A percentile compares a stretch with the other conserved stretches of the same genome.
These are phyloP conservation scores for Trichogramma pretiosum DNA, from an alignment of 1,140 invertebrate species.

Conservation along the genomic window DNA sequence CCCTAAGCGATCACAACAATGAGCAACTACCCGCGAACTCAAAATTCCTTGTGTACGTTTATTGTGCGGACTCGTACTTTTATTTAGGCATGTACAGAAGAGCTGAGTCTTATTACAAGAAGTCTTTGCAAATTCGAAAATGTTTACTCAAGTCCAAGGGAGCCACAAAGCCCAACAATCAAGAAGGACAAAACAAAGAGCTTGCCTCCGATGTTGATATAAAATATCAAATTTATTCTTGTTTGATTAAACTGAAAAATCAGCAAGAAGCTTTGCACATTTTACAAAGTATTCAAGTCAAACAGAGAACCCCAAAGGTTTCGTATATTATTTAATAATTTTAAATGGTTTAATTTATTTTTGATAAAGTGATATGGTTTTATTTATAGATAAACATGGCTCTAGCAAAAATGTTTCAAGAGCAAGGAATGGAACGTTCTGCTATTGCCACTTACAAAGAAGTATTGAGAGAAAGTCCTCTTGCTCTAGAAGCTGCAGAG, in stretches of 20 bases:
- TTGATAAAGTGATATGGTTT: conserved; percentile 1
- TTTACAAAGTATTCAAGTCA: conserved; percentile 61
- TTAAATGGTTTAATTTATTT: not conserved
- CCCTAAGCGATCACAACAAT: conserved; percentile 55
- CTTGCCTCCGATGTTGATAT: conserved; percentile 55
- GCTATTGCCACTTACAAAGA: conserved; percentile 67
- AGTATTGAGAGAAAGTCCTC: conserved; percentile 65
- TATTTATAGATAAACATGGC: conserved; percentile 52
- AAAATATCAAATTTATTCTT: conserved; percentile 68
- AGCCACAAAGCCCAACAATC: conserved; percentile 39
- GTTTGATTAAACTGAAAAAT: conserved; percentile 58
- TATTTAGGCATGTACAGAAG: conserved; percentile 55
- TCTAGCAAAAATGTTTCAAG: conserved; percentile 61
- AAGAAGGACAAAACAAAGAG: conserved; percentile 44
- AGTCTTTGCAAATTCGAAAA: conserved; percentile 61
- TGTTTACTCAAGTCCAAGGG: conserved; percentile 55
- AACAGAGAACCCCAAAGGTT: conserved; percentile 58
- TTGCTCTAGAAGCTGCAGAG: conserved; percentile 62
- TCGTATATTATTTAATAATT: conserved; percentile 9
- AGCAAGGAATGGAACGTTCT: conserved; percentile 62
- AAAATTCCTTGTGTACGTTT: conserved; percentile 58
- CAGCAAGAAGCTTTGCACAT: conserved; percentile 53
- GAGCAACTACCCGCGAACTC: conserved; percentile 49
- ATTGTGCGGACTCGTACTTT: conserved; percentile 61
- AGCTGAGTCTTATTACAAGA: conserved; percentile 60